Percentiles rank a stretch among this genome's conserved stretches.
These are phyloP conservation scores for Oedothorax gibbosus DNA, from an alignment of 1,140 invertebrate genomes.

Conservation along the genomic window DNA sequence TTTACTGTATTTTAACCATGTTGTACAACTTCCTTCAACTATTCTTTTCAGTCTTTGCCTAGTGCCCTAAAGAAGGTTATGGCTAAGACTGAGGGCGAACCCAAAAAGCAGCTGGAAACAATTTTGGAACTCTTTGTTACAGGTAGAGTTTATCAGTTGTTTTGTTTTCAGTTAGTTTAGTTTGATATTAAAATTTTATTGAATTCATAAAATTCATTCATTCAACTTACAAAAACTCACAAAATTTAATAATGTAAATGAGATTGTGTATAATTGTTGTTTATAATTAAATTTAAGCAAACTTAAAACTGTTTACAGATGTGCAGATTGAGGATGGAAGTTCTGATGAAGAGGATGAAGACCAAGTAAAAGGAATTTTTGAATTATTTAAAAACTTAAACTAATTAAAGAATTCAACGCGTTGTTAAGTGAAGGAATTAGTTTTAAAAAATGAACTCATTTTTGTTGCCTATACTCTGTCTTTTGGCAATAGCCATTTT, in stretches of 20 bases:
- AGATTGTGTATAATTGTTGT: neutral
- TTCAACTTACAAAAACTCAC: too few species aligned
- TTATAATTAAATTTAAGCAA: neutral
- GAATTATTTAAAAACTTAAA: too few species aligned
- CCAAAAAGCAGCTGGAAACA: constrained; percentile 67
- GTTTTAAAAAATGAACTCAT: too few species aligned
- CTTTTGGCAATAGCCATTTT: too few species aligned
- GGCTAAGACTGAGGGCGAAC: constrained; percentile 37
- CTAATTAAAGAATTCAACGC: too few species aligned
- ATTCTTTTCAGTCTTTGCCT: constrained; percentile 31
- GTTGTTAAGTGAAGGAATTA: too few species aligned
- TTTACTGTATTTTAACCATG: neutral
- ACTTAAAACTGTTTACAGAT: constrained; percentile 24
- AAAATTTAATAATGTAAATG: neutral
- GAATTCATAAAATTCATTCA: too few species aligned
- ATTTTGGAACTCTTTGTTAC: constrained; percentile 71
- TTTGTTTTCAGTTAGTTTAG: constrained; percentile 4
- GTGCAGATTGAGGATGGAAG: constrained; percentile 63
- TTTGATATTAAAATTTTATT: neutral
- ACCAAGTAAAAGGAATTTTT: constrained; percentile 63
- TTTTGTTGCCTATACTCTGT: too few species aligned
- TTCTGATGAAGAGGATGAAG: constrained; percentile 69
- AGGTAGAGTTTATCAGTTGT: constrained; percentile 62
- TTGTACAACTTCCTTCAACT: neutral
- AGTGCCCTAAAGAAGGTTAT: constrained; percentile 36